Percentiles rank a stretch among this genome's conserved stretches.
Evolutionary conservation across 2,888 invertebrate species (phyloP).

Genomic region (Polietes domitor): DNA sequence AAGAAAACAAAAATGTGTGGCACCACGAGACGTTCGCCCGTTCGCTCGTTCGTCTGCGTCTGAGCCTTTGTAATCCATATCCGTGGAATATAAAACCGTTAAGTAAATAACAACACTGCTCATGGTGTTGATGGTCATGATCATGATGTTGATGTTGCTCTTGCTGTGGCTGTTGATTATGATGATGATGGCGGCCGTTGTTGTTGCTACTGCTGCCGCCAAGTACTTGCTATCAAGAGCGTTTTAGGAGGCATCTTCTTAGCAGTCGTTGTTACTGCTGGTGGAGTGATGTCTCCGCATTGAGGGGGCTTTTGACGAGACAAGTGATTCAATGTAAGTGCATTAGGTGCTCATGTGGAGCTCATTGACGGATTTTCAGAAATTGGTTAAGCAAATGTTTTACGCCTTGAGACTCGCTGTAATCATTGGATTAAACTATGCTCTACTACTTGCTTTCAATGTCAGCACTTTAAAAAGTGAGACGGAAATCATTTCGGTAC

Average conservation of each 20-base stretch:
- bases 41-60: background rate
- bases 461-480: slow-evolving; percentile 20
- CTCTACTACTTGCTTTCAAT: background rate
- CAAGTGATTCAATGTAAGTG: slow-evolving; percentile 8
- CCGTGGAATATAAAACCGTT: slow-evolving; percentile 25
- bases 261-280: background rate
- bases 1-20: slow-evolving; percentile 5
- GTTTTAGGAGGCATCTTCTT: background rate
- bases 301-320: background rate
- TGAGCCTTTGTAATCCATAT: slow-evolving; percentile 28
- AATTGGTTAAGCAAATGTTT: background rate
- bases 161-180: background rate
- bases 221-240: background rate
- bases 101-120: slow-evolving; percentile 6
- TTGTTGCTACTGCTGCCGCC: background rate
- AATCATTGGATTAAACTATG: slow-evolving; percentile 11
- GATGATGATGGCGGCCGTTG: background rate
- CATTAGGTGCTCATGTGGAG: background rate
- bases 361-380: background rate
- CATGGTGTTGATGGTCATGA: background rate
- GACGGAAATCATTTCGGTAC: background rate
- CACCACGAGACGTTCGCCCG: background rate
- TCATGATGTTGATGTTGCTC: background rate
- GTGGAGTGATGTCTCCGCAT: background rate
- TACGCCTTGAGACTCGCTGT: slow-evolving; percentile 13